Conservation (phyloP, 2,113 vertebrate species). For the Lates calcarifer region DNA sequence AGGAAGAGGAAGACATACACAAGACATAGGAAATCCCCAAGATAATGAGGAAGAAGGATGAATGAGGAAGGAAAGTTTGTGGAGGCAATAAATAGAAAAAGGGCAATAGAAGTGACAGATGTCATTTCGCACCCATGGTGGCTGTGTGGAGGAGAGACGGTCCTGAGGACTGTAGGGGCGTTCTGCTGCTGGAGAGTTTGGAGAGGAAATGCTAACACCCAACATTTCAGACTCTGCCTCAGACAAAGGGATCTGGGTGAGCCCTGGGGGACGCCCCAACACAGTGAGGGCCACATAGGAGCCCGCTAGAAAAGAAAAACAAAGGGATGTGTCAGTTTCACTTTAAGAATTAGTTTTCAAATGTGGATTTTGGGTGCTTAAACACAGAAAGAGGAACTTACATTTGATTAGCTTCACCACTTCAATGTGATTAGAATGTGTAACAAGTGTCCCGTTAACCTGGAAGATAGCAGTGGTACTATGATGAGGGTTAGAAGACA, state of each 20-base stretch:
- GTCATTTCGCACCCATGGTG: slow-evolving; percentile 87
- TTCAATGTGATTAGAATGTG: slow-evolving; percentile 98
- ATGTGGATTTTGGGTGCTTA: not conserved
- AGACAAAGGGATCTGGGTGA: slow-evolving; percentile 92
- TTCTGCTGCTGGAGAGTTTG: slow-evolving; percentile 89
- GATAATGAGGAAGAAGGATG: not conserved
- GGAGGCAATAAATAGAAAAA: not conserved
- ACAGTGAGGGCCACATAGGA: slow-evolving; percentile 99
- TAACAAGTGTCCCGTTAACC: slow-evolving; percentile 99
- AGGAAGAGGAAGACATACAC: not conserved
- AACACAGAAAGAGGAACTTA: slow-evolving; percentile 80
- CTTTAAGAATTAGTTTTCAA: not conserved
- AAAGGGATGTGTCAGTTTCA: not conserved
- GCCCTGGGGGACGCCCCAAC: slow-evolving; percentile 96
- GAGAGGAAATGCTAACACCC: slow-evolving; percentile 85
- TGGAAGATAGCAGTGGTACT: slow-evolving; percentile 66
- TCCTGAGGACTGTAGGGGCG: slow-evolving; percentile 84
- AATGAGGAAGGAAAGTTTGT: not conserved
- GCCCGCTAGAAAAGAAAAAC: slow-evolving; percentile 86
- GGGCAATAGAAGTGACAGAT: not conserved
- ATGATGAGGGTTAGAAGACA: not conserved
- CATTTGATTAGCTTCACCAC: slow-evolving; percentile 99
- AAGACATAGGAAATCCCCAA: not conserved
- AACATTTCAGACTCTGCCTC: slow-evolving; percentile 89
- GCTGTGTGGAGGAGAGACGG: slow-evolving; percentile 86